These are phyloP conservation scores for Nothoprocta perdicaria DNA, from an alignment of 2,113 vertebrate species.

Conservation along the genomic window DNA sequence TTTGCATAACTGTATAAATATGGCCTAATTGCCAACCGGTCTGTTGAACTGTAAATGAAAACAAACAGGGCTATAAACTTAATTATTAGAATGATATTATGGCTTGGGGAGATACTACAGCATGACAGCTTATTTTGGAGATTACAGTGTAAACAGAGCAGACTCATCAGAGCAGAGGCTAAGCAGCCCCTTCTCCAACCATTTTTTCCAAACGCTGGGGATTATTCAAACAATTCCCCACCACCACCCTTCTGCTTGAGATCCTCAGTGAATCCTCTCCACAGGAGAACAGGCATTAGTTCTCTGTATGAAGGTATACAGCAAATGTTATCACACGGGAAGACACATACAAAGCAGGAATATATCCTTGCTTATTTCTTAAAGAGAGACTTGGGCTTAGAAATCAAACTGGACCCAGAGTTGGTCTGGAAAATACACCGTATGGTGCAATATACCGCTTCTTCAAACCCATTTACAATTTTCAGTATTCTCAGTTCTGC, in stretches of 20 bases:
- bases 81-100: conserved; percentile 39
- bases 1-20: conserved; percentile 69
- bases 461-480: background rate
- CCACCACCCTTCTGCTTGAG: background rate
- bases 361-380: background rate
- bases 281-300: background rate
- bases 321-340: background rate
- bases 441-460: background rate
- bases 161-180: background rate
- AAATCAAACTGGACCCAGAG: background rate
- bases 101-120: conserved; percentile 53
- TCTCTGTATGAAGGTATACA: background rate
- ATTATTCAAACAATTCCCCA: background rate
- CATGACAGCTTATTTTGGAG: background rate
- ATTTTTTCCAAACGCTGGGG: background rate
- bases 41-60: conserved; percentile 60
- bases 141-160: background rate
- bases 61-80: conserved; percentile 62
- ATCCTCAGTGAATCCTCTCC: background rate
- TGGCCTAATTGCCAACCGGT: conserved; percentile 58
- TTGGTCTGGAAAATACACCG: background rate
- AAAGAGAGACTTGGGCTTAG: background rate
- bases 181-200: background rate
- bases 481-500: background rate
- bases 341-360: background rate